Evolutionary conservation across 2,888 invertebrate genomes (phyloP).

Genomic region (Adelognathus sp.): DNA sequence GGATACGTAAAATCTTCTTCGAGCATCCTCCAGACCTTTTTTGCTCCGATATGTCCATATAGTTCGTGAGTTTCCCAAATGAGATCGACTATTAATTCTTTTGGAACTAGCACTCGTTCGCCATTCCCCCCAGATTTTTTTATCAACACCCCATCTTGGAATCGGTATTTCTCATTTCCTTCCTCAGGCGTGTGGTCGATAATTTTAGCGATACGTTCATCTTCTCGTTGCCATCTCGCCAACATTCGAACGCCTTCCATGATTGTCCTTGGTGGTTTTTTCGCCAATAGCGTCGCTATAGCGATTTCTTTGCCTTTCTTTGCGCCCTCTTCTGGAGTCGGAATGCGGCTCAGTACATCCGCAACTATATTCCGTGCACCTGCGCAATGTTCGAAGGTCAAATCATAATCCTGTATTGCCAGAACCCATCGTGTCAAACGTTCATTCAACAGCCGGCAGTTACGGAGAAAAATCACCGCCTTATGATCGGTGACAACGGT

Average conservation of each 20-base stretch:
- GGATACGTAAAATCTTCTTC: too few relatives aligned
- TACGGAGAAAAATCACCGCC: too few relatives aligned
- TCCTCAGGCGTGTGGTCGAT: not conserved
- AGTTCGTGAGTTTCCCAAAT: not conserved
- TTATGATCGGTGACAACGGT: too few relatives aligned
- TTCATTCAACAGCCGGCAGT: not conserved
- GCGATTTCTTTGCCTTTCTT: not conserved
- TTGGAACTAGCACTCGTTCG: not conserved
- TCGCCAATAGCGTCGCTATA: not conserved
- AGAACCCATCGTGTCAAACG: not conserved
- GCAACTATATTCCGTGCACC: not conserved
- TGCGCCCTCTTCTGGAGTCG: not conserved
- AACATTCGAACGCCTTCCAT: too few relatives aligned
- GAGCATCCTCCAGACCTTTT: not conserved
- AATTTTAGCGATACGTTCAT: not conserved
- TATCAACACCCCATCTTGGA: not conserved
- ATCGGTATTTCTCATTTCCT: not conserved
- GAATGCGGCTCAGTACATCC: not conserved
- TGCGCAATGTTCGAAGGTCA: not conserved
- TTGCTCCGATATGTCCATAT: not conserved
- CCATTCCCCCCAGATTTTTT: not conserved
- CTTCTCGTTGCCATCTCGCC: not conserved
- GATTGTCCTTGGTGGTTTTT: not conserved
- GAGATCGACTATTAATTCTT: too few relatives aligned
- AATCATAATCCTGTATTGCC: not conserved